Evolutionary conservation across 2,113 vertebrate species (phyloP), one percentile per base, ranked within the genome.

Genomic region (Vidua chalybeata): DNA sequence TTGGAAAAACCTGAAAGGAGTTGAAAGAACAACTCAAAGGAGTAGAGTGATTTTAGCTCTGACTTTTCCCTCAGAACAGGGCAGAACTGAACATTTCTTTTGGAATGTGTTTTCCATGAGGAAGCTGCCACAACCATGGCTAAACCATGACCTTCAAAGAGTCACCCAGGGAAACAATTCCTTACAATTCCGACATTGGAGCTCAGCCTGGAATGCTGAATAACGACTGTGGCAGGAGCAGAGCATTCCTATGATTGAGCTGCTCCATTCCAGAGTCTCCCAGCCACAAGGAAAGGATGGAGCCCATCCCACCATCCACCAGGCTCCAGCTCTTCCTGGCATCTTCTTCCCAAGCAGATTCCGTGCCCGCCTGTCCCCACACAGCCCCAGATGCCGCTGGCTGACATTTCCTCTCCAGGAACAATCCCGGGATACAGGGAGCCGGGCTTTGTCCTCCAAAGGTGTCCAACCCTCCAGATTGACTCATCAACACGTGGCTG

Each of bases 381-480:
- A 0, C 0, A 58, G 51, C 75, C 51, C 77, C 79, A n/a, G 77
- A 45, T 89, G 96, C 51, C 7, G 0, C 84, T 89, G 94, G 93
- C 93, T 96, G 96, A 87, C 93, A 95, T 96, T 96, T 94, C 88
- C 58, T 58, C 83, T 23, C 79, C 64, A 24, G 68, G 33, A 52
- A 15, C 43, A 6, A 74, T 74, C 92, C 66, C 0, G 0, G 79
- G 96, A 92, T 51, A 13, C 26, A 10, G 72, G 72, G 67, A 94
- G 9, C 15, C 2, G 24, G 62, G 54, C 49, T 83, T 79, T 88
- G 88, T 83, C 89, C 91, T 90, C 89, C 76, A 89, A 95, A 89
- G 91, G 23, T 80, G 41, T 73, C 72, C 88, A 54, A 4, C 1
- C 3, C 61, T 63, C 76, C 94, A 80, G 93, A 73, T 26, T 77